These are phyloP conservation scores for Neomonachus schauinslandi DNA, from an alignment of 2,113 vertebrate genomes.

Conservation along the genomic window DNA sequence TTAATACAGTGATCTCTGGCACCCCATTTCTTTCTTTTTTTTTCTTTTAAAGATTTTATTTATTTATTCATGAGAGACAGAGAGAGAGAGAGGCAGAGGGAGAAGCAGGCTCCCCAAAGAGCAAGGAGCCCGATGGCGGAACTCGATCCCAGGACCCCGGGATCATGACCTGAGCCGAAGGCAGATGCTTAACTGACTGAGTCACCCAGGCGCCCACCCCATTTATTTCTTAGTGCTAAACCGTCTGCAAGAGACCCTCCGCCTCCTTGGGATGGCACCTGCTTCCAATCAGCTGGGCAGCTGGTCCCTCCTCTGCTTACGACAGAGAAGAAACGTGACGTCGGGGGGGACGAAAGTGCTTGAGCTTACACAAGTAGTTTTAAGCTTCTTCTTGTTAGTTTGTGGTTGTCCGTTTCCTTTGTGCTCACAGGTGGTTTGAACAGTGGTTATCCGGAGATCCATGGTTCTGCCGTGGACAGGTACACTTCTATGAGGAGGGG, in stretches of 20 bases:
- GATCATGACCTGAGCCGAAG: too few species aligned
- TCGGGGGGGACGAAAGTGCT: not conserved
- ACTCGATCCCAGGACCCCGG: too few species aligned
- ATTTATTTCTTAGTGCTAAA: not conserved
- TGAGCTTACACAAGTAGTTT: not conserved
- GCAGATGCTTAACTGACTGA: too few species aligned
- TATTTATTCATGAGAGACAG: too few species aligned
- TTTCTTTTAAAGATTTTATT: too few species aligned
- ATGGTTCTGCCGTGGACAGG: fast-evolving
- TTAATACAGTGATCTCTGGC: not conserved
- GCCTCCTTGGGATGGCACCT: not conserved
- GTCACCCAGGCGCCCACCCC: not conserved
- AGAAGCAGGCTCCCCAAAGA: too few species aligned
- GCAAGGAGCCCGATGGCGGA: too few species aligned
- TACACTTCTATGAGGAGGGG: fast-evolving
- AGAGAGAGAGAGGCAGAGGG: too few species aligned
- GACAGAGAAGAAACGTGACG: not conserved
- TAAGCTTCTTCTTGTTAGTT: fast-evolving
- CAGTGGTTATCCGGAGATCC: not conserved
- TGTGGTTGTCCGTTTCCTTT: not conserved
- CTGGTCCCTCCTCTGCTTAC: too few species aligned
- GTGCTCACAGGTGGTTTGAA: not conserved
- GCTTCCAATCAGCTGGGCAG: not conserved
- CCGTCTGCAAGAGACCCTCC: not conserved
- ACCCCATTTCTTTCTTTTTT: not conserved